phyloP scores from a whole-genome alignment of 1,140 invertebrate species.

The Drosophila quadrilineata region DNA sequence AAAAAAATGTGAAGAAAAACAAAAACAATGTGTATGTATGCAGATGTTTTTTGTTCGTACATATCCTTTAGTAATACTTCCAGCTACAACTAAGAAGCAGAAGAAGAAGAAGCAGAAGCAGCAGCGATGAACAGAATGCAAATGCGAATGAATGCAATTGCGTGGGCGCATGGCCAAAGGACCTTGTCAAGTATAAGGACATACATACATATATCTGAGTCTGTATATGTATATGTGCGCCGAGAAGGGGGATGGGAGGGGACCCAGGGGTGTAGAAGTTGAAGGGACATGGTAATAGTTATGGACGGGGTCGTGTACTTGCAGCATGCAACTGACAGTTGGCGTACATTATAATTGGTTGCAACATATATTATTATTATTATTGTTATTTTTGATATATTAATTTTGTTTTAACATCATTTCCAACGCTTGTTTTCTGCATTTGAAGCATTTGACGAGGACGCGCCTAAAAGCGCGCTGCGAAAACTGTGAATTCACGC shows the following conservation, averaged over 20 bases:
- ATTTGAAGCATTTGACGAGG: slow-evolving; percentile 11
- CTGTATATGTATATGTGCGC: too few species aligned
- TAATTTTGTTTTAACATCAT: too few species aligned
- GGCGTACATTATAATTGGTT: slow-evolving; percentile 44
- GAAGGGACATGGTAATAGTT: neutral
- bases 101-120: neutral
- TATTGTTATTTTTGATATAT: too few species aligned
- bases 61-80: neutral
- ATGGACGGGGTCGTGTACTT: neutral
- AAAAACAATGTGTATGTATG: too few species aligned
- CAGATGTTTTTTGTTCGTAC: too few species aligned
- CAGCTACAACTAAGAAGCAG: neutral
- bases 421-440: neutral
- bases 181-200: too few species aligned
- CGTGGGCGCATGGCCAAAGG: slow-evolving; percentile 46
- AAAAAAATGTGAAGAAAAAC: too few species aligned
- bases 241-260: neutral
- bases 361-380: too few species aligned
- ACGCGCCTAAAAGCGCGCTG: slow-evolving; percentile 41
- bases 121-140: neutral
- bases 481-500: slow-evolving; percentile 32
- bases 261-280: too few species aligned
- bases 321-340: slow-evolving; percentile 18
- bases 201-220: too few species aligned
- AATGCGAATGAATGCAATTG: slow-evolving; percentile 17